Percentiles rank a stretch among this genome's conserved stretches.
Conservation (phyloP, 2,888 invertebrate species). For the Barypeithes pellucidus region DNA sequence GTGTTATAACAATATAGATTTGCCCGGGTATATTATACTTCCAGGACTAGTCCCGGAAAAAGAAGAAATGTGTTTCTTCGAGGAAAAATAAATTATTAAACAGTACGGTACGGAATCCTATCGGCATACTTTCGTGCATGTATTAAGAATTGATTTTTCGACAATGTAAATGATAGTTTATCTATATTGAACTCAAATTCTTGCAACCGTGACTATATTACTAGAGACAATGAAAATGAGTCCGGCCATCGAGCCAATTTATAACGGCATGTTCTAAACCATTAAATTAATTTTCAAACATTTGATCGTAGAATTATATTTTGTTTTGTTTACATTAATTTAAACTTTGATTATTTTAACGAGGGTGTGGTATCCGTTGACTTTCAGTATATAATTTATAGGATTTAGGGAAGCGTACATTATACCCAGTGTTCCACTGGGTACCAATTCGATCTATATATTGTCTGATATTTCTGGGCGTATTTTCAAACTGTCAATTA, state of each 20-base stretch:
- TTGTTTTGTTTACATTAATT: slow-evolving; percentile 51
- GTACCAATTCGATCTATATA: no score
- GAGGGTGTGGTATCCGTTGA: slow-evolving; percentile 23
- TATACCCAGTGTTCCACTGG: no score
- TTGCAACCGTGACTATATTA: slow-evolving; percentile 15
- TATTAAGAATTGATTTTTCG: no score
- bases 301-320: slow-evolving; percentile 48
- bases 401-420: neutral
- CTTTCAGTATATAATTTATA: slow-evolving; percentile 23
- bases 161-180: neutral
- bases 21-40: no score
- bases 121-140: no score
- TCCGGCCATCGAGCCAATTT: slow-evolving; percentile 37
- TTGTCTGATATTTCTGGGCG: no score
- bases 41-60: no score
- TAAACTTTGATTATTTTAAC: slow-evolving; percentile 48
- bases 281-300: slow-evolving; percentile 52
- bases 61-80: no score
- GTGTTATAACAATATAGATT: no score
- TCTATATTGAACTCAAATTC: slow-evolving; percentile 15
- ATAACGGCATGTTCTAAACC: slow-evolving; percentile 44
- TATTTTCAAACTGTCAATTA: no score
- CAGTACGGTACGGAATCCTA: no score
- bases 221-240: slow-evolving; percentile 38
- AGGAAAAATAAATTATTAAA: no score